Base-by-base conservation (phyloP, 2,113 vertebrate genomes). In the Labeo catla region DNA sequence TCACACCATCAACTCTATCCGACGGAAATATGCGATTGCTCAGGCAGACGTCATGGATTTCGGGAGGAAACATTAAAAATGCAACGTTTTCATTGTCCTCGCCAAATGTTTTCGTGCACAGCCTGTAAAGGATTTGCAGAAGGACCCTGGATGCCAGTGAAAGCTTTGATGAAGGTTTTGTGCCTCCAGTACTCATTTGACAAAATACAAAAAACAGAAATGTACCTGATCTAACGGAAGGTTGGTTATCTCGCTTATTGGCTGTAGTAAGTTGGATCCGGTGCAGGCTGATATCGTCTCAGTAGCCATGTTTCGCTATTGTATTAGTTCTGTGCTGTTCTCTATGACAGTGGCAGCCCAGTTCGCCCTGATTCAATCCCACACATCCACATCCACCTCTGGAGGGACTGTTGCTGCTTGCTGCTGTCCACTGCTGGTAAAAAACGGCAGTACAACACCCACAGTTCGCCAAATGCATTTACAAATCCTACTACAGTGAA, bases 181-280 rank as follows among this genome's bases (percentile, higher is more conserved):
- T 59, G 8, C 70, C 57, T 57, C 74, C 76, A 52, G 65, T 80
- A 54, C 39, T 85, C 63, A 82, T 47, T 76, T 65, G 3, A 16
- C 19, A 54, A 49, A 86, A 85, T 85, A 36, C 13, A 57, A 21
- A 43, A 23, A 16, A 15, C 43, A 81, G 10, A 82, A 59, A 68
- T 66, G 86, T 94, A 94, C 94, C 94, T 94, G 94, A 78, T 95
- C 94, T 89, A 95, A 90, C 50, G 94, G 94, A 23, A 95, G 93
- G 87, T 94, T 88, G 90, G 92, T 93, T 77, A 95, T 93, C 84
- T 94, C 91, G 90, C 94, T 95, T 85, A 95, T 92, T 74, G 94
- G 94, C 91, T 93, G 93, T 86, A 95, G 93, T 47, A 95, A 89
- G 89, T 91, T 93, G 89, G 94, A 94, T 85, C 94, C 94, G 72